Percentiles rank a stretch among this genome's conserved stretches.
Conservation (phyloP, 2,113 vertebrate genomes). For the Lagopus muta region DNA sequence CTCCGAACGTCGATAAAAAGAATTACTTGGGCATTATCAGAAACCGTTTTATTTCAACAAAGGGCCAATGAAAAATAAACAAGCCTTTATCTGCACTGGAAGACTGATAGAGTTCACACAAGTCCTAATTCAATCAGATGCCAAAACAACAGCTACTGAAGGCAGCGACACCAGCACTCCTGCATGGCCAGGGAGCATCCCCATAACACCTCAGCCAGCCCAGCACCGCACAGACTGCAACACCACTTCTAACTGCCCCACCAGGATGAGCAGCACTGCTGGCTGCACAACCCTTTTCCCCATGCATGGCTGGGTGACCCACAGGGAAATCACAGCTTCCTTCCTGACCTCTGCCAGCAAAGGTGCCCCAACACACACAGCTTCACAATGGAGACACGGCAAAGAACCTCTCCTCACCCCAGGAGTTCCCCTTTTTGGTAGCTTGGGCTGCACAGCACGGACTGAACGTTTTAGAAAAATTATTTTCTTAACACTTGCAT, state of each 20-base stretch:
- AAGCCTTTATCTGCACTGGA: slow-evolving; percentile 76
- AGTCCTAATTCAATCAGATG: slow-evolving; percentile 77
- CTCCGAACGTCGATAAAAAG: slow-evolving; percentile 77
- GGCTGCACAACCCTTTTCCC: background rate
- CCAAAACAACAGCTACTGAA: slow-evolving; percentile 43
- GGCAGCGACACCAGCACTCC: background rate
- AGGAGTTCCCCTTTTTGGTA: background rate
- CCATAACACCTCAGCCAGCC: background rate
- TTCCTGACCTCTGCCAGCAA: background rate
- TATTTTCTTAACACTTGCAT: background rate
- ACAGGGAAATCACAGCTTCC: accelerated
- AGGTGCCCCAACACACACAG: background rate
- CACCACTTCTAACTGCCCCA: background rate
- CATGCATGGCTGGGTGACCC: accelerated
- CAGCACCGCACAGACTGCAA: background rate
- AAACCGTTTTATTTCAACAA: slow-evolving; percentile 75
- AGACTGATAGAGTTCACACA: slow-evolving; percentile 64
- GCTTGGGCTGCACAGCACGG: background rate
- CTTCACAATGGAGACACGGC: accelerated
- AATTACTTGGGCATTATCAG: slow-evolving; percentile 82
- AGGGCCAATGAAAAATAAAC: slow-evolving; percentile 75
- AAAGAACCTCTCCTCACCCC: background rate
- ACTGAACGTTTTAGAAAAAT: accelerated
- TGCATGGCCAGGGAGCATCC: background rate
- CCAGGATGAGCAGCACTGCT: background rate